phyloP scores from a whole-genome alignment of 2,113 vertebrate genomes.

The Chaenocephalus aceratus region DNA sequence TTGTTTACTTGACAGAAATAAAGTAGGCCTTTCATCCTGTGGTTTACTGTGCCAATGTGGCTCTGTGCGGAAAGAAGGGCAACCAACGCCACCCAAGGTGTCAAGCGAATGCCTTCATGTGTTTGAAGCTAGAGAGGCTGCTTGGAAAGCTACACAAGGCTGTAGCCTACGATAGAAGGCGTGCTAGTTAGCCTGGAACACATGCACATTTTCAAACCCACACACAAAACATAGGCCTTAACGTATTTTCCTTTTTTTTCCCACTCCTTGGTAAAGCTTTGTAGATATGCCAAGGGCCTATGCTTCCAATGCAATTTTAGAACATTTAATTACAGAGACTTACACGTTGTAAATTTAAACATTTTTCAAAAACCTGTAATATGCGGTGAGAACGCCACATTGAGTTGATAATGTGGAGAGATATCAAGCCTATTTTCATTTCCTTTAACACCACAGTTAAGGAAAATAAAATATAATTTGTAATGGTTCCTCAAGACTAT shows the following conservation, averaged over 20 bases:
- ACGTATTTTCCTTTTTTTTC: conserved; percentile 66
- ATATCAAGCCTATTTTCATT: conserved; percentile 55
- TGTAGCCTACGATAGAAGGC: conserved; percentile 20
- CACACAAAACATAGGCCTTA: conserved; percentile 76
- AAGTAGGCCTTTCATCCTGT: conserved; percentile 70
- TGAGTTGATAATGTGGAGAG: conserved; percentile 66
- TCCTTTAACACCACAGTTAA: conserved; percentile 26
- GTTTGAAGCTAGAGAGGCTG: conserved; percentile 48
- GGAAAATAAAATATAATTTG: conserved; percentile 25
- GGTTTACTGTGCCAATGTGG: conserved; percentile 57
- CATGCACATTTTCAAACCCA: conserved; percentile 56
- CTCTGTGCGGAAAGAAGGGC: conserved; percentile 48
- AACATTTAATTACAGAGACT: conserved; percentile 80
- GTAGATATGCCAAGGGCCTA: conserved; percentile 76
- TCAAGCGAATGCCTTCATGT: conserved; percentile 49
- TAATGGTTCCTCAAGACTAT: conserved; percentile 6
- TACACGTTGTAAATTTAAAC: conserved; percentile 78
- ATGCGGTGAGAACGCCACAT: conserved; percentile 61
- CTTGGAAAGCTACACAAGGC: conserved; percentile 39
- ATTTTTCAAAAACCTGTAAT: conserved; percentile 77
- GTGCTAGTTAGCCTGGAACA: conserved; percentile 66
- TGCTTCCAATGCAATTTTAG: conserved; percentile 74
- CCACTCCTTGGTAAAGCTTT: conserved; percentile 70
- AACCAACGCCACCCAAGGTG: conserved; percentile 64
- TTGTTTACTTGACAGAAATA: conserved; percentile 81